phyloP scores from a whole-genome alignment of 2,797 vertebrate species.

The Simalia tracyae region DNA sequence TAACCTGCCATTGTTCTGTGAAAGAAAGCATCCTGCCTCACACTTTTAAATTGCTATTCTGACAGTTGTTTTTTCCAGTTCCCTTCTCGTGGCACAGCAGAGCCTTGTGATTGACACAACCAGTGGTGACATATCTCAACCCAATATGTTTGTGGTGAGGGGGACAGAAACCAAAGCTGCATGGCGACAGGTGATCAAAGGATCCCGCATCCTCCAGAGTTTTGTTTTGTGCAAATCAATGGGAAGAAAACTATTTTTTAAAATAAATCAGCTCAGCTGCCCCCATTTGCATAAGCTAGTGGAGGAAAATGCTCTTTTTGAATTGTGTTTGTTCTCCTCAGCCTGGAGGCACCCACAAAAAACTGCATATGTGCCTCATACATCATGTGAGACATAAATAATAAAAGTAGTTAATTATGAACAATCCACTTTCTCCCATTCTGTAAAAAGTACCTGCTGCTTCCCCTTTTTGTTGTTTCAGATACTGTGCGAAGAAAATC shows the following conservation, averaged over 20 bases:
- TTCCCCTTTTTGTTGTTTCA: conserved; percentile 17
- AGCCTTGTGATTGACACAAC: conserved; percentile 50
- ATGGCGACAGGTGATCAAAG: conserved; percentile 62
- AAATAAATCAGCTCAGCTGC: conserved; percentile 31
- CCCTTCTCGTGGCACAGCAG: conserved; percentile 8
- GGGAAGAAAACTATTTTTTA: conserved; percentile 17
- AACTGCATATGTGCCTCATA: conserved; percentile 41
- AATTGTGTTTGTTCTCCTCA: conserved; percentile 45
- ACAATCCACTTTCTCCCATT: conserved; percentile 13
- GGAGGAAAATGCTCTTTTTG: conserved; percentile 46
- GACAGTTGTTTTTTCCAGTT: neutral
- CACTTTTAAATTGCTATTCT: conserved; percentile 49
- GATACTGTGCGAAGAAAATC: conserved; percentile 40
- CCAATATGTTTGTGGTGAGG: conserved; percentile 38
- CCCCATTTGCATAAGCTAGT: conserved; percentile 50
- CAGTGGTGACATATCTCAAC: conserved; percentile 37
- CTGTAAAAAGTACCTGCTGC: conserved; percentile 28
- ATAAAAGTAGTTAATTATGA: conserved; percentile 50
- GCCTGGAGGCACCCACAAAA: conserved; percentile 20
- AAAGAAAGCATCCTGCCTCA: conserved; percentile 33
- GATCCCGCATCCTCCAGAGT: conserved; percentile 45
- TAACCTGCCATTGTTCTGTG: conserved; percentile 8
- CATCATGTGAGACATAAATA: conserved; percentile 40
- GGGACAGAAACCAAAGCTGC: conserved; percentile 39
- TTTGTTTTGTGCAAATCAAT: conserved; percentile 59